Base-by-base conservation (phyloP, 1,140 invertebrate species). In the Argopecten irradians region DNA sequence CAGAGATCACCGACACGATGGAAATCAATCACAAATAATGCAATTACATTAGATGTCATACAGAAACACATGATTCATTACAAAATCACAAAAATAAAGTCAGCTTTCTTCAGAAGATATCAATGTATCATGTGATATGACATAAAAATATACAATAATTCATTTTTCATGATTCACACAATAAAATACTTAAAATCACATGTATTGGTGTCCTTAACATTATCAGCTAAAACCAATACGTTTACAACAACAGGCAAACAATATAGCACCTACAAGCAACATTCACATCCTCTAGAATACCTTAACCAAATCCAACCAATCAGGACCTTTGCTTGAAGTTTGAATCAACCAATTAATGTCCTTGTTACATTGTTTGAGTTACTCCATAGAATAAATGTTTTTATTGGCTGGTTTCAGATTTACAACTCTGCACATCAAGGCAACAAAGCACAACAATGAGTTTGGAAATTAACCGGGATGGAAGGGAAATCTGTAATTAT, bases 111-210 rank as follows among this genome's bases (percentile, higher is more conserved):
- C n/a, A 71, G 55, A 71, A 5, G 36, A 8, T 8, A 71, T 28
- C 16, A 28, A 71, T 71, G 0, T 71, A 8, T 16, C 28, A 22
- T 1, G n/a, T 71, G 55, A 71, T 71, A 71, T 71, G 55, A 71
- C 55, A 71, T 71, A 71, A 71, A 71, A 71, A 71, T 71, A 71
- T 71, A 71, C 55, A 71, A 71, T 28, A 28, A 71, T 71, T 71
- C 55, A 71, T 71, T 71, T n/a, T n/a, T 71, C 55, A 71, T 71
- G 22, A 71, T 71, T 71, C 55, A 71, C 55, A 71, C 55, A 71
- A 71, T 71, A 71, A 71, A 28, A 71, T 16, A 71, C n/a, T n/a
- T 28, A n/a, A 71, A 71, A 71, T 71, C 55, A 71, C 55, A 71
- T 71, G 55, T 71, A 71, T 71, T 71, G 22, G 55, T 71, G 55